Conservation (phyloP, 2,888 invertebrate species). For the Muschampia staudingeri region DNA sequence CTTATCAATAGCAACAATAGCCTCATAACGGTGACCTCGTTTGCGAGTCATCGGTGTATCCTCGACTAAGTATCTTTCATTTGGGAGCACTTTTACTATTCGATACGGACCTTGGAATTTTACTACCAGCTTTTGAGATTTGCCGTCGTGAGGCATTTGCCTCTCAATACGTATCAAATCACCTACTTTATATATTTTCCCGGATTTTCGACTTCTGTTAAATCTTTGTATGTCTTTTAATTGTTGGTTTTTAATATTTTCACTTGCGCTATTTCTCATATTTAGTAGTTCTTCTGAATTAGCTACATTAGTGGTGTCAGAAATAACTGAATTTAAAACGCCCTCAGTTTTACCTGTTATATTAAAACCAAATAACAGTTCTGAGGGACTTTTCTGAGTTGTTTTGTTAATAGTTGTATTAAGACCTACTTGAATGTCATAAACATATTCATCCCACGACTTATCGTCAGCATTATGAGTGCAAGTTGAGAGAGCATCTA, state of each 20-base stretch:
- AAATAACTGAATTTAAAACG: not conserved
- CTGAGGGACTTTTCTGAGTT: constrained; percentile 42
- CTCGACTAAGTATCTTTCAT: constrained; percentile 43
- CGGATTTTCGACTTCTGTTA: constrained; percentile 47
- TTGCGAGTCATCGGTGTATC: constrained; percentile 45
- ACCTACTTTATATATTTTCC: constrained; percentile 42
- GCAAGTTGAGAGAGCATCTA: constrained; percentile 44
- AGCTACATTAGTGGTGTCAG: constrained; percentile 23
- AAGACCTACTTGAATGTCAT: constrained; percentile 44
- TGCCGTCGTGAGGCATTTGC: constrained; percentile 55
- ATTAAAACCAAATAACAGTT: constrained; percentile 48
- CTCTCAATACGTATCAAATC: constrained; percentile 55
- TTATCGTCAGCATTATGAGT: constrained; percentile 37
- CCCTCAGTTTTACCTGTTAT: not conserved
- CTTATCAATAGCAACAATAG: constrained; percentile 54
- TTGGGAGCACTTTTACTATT: constrained; percentile 45
- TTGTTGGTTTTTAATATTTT: constrained; percentile 49
- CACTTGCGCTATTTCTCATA: constrained; percentile 38
- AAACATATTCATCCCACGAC: constrained; percentile 36
- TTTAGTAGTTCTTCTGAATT: constrained; percentile 4
- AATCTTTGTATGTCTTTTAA: constrained; percentile 50
- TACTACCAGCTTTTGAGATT: constrained; percentile 57
- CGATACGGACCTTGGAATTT: constrained; percentile 61
- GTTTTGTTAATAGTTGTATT: constrained; percentile 40
- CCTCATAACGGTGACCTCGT: constrained; percentile 42